A percentile compares a stretch with the other conserved stretches of the same genome.
phyloP scores from a whole-genome alignment of 2,888 invertebrate genomes.

The Oxycera nigricornis region DNA sequence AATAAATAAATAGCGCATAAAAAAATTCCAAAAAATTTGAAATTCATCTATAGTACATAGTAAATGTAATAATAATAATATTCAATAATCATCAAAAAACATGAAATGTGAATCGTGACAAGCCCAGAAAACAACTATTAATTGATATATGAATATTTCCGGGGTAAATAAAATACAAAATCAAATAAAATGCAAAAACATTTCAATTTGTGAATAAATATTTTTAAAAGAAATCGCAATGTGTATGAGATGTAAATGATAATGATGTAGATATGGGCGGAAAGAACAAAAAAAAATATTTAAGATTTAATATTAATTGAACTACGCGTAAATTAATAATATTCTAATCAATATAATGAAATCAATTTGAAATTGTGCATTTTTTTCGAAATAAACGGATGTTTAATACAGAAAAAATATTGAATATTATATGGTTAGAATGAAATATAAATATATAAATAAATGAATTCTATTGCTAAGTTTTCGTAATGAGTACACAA shows the following conservation, averaged over 20 bases:
- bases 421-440: slow-evolving; percentile 6
- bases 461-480: slow-evolving; percentile 6
- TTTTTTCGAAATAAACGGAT: background rate
- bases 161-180: slow-evolving; percentile 6
- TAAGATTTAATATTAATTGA: background rate
- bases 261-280: background rate
- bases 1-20: too few relatives aligned
- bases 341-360: background rate
- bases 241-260: slow-evolving; percentile 8
- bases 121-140: too few relatives aligned
- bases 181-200: background rate
- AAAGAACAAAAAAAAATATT: background rate
- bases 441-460: background rate
- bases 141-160: too few relatives aligned
- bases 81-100: too few relatives aligned
- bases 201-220: background rate
- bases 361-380: slow-evolving; percentile 39
- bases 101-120: too few relatives aligned
- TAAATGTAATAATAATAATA: too few relatives aligned
- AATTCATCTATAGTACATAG: too few relatives aligned
- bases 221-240: background rate
- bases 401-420: background rate
- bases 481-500: slow-evolving; percentile 7
- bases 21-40: too few relatives aligned
- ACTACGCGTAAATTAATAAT: background rate